phyloP scores from a whole-genome alignment of 2,113 vertebrate genomes.

The Hepsetus odoe region DNA sequence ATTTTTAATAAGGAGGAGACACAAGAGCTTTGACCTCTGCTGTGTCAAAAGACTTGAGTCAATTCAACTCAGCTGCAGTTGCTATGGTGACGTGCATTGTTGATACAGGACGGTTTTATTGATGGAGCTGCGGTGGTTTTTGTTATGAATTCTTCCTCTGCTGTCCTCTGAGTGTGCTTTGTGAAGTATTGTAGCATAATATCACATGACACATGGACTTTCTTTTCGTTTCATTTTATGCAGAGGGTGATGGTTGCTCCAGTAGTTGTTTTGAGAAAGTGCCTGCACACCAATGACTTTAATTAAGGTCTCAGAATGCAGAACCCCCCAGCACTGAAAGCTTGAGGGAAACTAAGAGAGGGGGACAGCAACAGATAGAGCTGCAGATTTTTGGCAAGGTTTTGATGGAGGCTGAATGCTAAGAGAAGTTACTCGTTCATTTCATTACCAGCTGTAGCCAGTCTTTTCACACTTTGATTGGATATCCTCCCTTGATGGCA shows the following conservation, averaged over 20 bases:
- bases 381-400: neutral
- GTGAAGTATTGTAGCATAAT: neutral
- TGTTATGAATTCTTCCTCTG: conserved; percentile 6
- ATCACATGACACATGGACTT: neutral
- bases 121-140: conserved; percentile 41
- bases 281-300: conserved; percentile 5
- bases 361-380: conserved; percentile 1
- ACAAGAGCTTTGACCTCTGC: conserved; percentile 54
- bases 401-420: neutral
- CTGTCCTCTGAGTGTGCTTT: neutral
- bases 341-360: neutral
- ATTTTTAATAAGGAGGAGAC: conserved; percentile 48
- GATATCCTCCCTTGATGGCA: conserved; percentile 22
- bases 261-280: neutral
- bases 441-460: conserved; percentile 34
- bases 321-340: conserved; percentile 10
- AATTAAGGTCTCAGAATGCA: conserved; percentile 35
- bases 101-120: conserved; percentile 48
- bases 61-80: conserved; percentile 44
- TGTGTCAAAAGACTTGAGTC: conserved; percentile 52
- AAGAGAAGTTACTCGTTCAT: conserved; percentile 15
- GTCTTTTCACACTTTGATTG: conserved; percentile 19
- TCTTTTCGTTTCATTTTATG: neutral
- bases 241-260: neutral
- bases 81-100: conserved; percentile 48